Conservation (phyloP, 2,797 vertebrate species). For the Nyctibius grandis region DNA sequence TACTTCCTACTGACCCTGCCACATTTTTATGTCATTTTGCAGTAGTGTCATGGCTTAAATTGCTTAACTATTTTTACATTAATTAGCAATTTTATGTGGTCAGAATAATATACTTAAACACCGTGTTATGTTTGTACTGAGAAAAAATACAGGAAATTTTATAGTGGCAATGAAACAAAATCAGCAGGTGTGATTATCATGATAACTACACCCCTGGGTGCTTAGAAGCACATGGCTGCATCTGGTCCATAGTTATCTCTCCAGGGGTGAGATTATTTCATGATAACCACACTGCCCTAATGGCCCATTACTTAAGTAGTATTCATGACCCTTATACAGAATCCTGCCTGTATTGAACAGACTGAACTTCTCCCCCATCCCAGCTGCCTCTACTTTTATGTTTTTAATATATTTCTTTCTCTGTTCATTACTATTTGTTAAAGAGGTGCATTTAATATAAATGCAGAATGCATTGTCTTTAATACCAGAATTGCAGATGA, state of each 20-base stretch:
- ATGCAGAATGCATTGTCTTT: not conserved
- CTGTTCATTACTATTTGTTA: not conserved
- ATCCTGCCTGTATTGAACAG: not conserved
- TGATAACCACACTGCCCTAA: constrained; percentile 24
- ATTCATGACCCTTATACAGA: constrained; percentile 40
- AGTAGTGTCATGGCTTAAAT: not conserved
- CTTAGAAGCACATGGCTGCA: constrained; percentile 38
- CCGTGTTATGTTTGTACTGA: constrained; percentile 18
- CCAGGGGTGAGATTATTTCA: constrained; percentile 56
- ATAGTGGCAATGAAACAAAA: constrained; percentile 8
- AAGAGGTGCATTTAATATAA: not conserved
- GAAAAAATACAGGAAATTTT: constrained; percentile 18
- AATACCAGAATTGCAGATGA: not conserved
- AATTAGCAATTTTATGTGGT: constrained; percentile 58
- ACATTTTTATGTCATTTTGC: not conserved
- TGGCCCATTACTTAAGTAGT: constrained; percentile 36
- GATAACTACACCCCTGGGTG: constrained; percentile 40
- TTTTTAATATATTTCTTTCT: not conserved
- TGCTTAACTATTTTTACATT: constrained; percentile 15
- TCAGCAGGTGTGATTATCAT: constrained; percentile 64
- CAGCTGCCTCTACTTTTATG: not conserved
- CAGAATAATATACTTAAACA: constrained; percentile 44
- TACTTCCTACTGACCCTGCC: not conserved
- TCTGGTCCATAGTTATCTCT: constrained; percentile 58
- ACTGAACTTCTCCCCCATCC: not conserved